Conservation (phyloP, 2,888 invertebrate species). For the Allophyes oxyacanthae region DNA sequence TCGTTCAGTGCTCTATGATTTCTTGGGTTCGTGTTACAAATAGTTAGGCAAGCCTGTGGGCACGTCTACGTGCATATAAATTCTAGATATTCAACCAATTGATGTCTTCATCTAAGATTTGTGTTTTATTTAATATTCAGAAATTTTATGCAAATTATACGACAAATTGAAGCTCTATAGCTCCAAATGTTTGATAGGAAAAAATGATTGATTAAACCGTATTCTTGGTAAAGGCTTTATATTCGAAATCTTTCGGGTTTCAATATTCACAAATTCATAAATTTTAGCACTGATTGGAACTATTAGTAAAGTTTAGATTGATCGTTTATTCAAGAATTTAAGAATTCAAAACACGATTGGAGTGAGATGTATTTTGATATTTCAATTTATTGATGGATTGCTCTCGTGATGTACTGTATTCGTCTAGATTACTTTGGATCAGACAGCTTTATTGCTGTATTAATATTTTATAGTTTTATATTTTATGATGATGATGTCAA, state of each 20-base stretch:
- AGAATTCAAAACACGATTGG: conserved; percentile 37
- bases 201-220: conserved; percentile 27
- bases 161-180: conserved; percentile 5
- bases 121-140: conserved; percentile 7
- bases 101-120: background rate
- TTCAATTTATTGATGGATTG: conserved; percentile 28
- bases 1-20: conserved; percentile 22
- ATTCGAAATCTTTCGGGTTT: conserved; percentile 39
- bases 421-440: conserved; percentile 17
- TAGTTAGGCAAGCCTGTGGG: conserved; percentile 7
- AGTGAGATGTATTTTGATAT: conserved; percentile 35
- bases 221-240: conserved; percentile 22
- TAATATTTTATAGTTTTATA: background rate
- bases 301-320: conserved; percentile 50
- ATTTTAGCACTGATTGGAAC: conserved; percentile 42
- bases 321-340: conserved; percentile 36
- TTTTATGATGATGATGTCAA: too few relatives aligned
- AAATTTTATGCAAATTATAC: conserved; percentile 3
- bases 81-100: background rate
- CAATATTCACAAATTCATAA: conserved; percentile 40
- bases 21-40: conserved; percentile 24
- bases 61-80: background rate
- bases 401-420: conserved; percentile 1
- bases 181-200: conserved; percentile 7
- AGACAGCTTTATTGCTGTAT: conserved; percentile 14